Percentiles rank a stretch among this genome's conserved stretches.
Conservation (phyloP, 2,888 invertebrate species). For the Chaetoderma sp. region DNA sequence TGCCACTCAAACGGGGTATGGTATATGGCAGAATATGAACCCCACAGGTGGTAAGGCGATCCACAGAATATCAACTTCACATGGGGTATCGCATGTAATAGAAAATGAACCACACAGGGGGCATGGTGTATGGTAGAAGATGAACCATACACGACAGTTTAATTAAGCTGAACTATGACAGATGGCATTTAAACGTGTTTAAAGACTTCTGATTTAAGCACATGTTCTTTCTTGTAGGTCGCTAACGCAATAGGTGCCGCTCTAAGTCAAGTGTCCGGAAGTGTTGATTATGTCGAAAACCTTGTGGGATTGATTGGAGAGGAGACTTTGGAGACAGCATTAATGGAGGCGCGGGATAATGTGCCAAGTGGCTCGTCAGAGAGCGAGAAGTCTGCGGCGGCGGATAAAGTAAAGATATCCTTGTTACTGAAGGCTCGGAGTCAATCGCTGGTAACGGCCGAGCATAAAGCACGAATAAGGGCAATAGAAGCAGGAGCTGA, state of each 20-base stretch:
- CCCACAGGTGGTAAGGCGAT: no score
- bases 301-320: constrained; percentile 39
- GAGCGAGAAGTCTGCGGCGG: background rate
- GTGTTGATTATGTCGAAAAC: constrained; percentile 47
- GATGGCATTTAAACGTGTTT: background rate
- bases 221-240: constrained; percentile 39
- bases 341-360: constrained; percentile 1
- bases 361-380: background rate
- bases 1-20: no score
- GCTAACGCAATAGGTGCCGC: constrained; percentile 68
- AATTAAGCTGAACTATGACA: no score
- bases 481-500: constrained; percentile 26
- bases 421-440: constrained; percentile 4
- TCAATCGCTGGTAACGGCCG: background rate
- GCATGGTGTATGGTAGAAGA: no score
- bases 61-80: no score
- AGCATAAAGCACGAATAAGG: background rate
- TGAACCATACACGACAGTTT: no score
- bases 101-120: no score
- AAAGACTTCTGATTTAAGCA: background rate
- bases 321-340: constrained; percentile 26
- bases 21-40: no score
- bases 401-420: background rate
- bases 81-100: no score
- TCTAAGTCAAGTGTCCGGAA: constrained; percentile 57